Percentiles rank a stretch among this genome's conserved stretches.
phyloP scores from a whole-genome alignment of 2,797 vertebrate genomes.

The Agapornis canus region DNA sequence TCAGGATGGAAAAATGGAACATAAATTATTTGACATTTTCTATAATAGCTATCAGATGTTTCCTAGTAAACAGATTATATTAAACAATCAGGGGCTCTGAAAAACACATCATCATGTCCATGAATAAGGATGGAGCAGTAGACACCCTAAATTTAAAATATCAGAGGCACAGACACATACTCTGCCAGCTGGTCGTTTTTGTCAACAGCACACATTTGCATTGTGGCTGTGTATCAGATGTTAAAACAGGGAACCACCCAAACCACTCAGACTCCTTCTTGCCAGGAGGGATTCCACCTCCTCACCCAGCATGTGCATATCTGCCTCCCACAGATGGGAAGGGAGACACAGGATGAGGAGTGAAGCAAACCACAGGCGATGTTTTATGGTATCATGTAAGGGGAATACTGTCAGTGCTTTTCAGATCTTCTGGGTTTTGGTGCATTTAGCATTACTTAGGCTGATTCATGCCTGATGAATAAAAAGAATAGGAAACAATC shows the following conservation, averaged over 20 bases:
- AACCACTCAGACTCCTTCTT: neutral
- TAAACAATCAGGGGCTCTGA: slow-evolving; percentile 2
- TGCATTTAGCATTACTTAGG: neutral
- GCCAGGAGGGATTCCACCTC: fast-evolving
- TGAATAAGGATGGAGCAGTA: neutral
- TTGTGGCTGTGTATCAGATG: neutral
- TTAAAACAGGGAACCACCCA: neutral
- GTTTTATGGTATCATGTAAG: neutral
- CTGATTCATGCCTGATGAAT: fast-evolving
- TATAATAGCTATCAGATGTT: slow-evolving; percentile 36
- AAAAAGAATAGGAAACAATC: neutral
- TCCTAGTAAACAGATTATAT: neutral
- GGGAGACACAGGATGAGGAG: neutral
- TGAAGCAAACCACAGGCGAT: neutral
- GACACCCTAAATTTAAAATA: slow-evolving; percentile 14
- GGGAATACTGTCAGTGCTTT: neutral
- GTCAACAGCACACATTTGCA: neutral
- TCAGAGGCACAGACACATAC: neutral
- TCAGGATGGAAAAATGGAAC: neutral
- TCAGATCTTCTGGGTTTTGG: neutral
- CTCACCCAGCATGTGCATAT: neutral
- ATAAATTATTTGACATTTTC: slow-evolving; percentile 43
- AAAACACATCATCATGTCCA: neutral
- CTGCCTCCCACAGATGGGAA: neutral
- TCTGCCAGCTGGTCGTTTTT: slow-evolving; percentile 32